Conservation (phyloP, 2,888 invertebrate genomes). For the Polyommatus iphigenia region DNA sequence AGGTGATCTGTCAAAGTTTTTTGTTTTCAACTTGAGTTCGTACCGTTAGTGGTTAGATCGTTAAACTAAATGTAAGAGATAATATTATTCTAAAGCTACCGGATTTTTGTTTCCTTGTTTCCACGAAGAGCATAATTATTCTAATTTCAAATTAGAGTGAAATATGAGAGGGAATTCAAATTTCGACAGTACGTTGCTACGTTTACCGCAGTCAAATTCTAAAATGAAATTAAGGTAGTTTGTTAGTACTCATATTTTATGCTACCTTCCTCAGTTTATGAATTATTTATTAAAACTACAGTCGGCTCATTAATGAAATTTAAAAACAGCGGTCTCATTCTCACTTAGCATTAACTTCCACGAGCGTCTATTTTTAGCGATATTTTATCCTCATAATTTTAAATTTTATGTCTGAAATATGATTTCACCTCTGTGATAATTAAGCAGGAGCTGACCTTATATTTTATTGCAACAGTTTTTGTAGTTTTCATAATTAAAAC, state of each 20-base stretch:
- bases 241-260: conserved; percentile 29
- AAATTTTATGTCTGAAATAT: conserved; percentile 6
- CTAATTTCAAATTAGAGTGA: neutral
- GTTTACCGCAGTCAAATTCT: conserved; percentile 18
- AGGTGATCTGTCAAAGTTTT: no score
- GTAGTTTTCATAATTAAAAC: neutral
- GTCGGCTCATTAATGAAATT: conserved; percentile 9
- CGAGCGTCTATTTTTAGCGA: neutral
- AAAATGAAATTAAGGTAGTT: conserved; percentile 31
- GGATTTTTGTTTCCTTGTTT: neutral
- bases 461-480: neutral
- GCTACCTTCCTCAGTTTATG: conserved; percentile 20
- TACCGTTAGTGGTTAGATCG: neutral
- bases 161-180: conserved; percentile 10
- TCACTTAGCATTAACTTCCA: neutral
- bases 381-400: neutral
- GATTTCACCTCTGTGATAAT: neutral
- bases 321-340: conserved; percentile 11
- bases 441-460: neutral
- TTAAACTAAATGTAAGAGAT: neutral
- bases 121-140: neutral
- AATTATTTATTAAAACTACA: conserved; percentile 24
- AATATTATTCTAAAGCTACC: neutral
- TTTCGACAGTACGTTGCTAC: conserved; percentile 11
- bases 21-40: neutral